Conservation (phyloP, 2,797 vertebrate genomes). For the Fundulus diaphanus region DNA sequence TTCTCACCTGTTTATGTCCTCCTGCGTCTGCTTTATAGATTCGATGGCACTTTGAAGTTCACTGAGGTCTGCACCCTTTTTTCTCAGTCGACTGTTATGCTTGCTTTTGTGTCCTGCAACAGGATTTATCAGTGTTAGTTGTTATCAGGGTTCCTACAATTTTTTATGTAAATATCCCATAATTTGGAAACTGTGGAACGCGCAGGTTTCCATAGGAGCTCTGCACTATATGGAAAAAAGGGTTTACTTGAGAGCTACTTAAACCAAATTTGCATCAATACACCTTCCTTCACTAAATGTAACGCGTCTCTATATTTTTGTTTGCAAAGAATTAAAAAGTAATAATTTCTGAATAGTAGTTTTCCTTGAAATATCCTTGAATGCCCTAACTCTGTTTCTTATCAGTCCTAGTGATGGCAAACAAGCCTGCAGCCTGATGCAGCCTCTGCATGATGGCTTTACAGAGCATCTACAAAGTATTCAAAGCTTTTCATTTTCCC, state of each 20-base stretch:
- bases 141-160: background rate
- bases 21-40: slow-evolving; percentile 93
- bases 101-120: slow-evolving; percentile 88
- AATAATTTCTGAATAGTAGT: too few species aligned
- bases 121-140: background rate
- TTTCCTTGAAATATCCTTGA: too few species aligned
- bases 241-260: too few species aligned
- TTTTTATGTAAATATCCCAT: background rate
- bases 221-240: too few species aligned
- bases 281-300: too few species aligned
- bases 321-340: too few species aligned
- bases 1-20: slow-evolving; percentile 94
- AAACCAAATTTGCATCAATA: too few species aligned
- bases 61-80: slow-evolving; percentile 91
- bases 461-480: background rate
- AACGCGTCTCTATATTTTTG: too few species aligned
- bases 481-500: background rate
- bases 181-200: too few species aligned
- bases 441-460: too few species aligned
- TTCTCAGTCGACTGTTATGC: slow-evolving; percentile 89
- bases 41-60: slow-evolving; percentile 97
- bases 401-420: background rate
- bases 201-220: too few species aligned
- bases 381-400: too few species aligned
- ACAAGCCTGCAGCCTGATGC: background rate